Percentiles rank a stretch among this genome's conserved stretches.
Evolutionary conservation across 2,797 vertebrate genomes (phyloP).

Genomic region (Aldrovandia affinis): DNA sequence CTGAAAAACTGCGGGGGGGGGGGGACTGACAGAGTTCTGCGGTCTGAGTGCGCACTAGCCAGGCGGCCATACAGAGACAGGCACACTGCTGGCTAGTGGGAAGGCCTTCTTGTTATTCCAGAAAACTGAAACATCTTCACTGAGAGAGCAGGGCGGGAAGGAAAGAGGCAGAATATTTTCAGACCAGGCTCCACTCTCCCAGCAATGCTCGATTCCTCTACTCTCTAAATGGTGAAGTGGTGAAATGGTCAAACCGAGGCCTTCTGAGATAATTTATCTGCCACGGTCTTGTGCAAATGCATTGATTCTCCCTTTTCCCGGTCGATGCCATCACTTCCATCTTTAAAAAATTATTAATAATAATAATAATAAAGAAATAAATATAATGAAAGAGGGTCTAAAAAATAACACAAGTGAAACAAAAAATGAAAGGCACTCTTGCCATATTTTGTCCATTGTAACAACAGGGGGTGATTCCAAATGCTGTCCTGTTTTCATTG

Average conservation of each 20-base stretch:
- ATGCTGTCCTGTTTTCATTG: slow-evolving; percentile 8
- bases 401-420: neutral
- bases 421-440: slow-evolving; percentile 2
- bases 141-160: neutral
- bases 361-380: neutral
- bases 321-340: neutral
- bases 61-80: neutral
- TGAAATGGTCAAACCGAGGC: neutral
- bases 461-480: neutral
- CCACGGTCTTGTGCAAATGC: neutral
- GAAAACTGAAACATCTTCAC: neutral
- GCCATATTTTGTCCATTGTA: slow-evolving; percentile 18
- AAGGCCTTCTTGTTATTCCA: neutral
- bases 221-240: neutral
- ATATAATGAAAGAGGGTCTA: neutral
- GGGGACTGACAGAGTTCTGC: neutral
- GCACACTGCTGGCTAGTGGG: neutral
- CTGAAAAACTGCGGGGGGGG: neutral
- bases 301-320: neutral
- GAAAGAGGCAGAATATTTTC: neutral
- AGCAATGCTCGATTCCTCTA: neutral
- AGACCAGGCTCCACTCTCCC: neutral
- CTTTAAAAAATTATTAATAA: neutral
- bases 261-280: neutral
- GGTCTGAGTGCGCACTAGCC: neutral